Base-by-base conservation (phyloP, 37 sponge, comb jelly and placozoan genomes). In the Lycopodina hypogea region DNA sequence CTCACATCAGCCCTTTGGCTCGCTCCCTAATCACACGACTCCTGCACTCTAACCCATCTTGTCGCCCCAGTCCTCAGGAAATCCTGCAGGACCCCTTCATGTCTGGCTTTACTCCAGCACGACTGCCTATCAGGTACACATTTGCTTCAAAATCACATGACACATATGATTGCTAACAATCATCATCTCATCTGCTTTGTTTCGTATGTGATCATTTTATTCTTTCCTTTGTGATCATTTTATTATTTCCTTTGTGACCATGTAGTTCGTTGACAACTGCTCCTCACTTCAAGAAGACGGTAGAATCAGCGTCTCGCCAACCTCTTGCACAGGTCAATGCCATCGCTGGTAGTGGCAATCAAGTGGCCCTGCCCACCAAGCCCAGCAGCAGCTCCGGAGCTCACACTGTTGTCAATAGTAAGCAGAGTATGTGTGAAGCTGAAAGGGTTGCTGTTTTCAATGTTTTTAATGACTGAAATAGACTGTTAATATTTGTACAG, bases 1-100 rank as follows among this genome's bases (percentile, higher is more conserved):
- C 84, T 1, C 73, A 85, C 55, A 79, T 96, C 45, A 78, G 83
- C 29, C 66, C 78, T 19, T 52, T 63, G n/a, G 93, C 97, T 42
- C 74, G 85, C 24, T 41, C 57, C 64, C 85, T 96, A 35, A 96
- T 96, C 58, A 77, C 79, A 1, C 64, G 72, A 28, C 79, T 96
- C 50, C 82, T 96, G 34, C 72, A 78, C 11, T 77, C 82, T 22
- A 79, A 96, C 61, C 97, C 93, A 7, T 60, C 85, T 19, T 64
- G 64, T 7, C 63, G 97, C 11, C 97, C 97, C 2, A 83, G 85
- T 22, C 76, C 92, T 18, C 81, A 48, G 35, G 76, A 88, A 36
- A 87, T 88, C 61, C 89, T 96, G 30, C n/a, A 36, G 22, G 82
- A 93, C 65, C 85, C 91, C 56, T 96, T 96, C 84, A 80, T 96